Evolutionary conservation across 2,797 vertebrate species (phyloP).

Genomic region (Crypturellus tataupa): DNA sequence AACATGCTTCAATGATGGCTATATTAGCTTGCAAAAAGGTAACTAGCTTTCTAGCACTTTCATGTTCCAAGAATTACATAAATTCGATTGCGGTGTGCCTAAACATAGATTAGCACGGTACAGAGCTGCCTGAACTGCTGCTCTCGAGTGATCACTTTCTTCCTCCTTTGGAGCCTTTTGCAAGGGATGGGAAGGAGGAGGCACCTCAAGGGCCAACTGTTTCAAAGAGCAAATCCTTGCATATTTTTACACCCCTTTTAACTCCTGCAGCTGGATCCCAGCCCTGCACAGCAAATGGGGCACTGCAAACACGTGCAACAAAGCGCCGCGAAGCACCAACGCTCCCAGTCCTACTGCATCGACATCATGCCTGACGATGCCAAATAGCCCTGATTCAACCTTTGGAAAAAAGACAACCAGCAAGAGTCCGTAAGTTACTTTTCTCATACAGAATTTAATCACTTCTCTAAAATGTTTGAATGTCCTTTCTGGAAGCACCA

Average conservation of each 20-base stretch:
- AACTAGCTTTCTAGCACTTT: constrained; percentile 47
- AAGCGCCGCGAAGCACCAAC: fast-evolving
- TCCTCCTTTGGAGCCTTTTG: background rate
- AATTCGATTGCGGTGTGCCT: background rate
- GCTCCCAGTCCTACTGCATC: fast-evolving
- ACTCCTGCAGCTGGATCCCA: fast-evolving
- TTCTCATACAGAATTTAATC: background rate
- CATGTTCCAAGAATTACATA: constrained; percentile 53
- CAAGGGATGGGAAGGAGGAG: background rate
- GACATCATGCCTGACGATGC: fast-evolving
- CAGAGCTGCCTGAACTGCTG: background rate
- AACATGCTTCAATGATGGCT: constrained; percentile 48
- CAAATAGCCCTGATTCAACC: background rate
- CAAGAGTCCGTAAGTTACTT: background rate
- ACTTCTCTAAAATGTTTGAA: background rate
- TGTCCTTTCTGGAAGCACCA: background rate
- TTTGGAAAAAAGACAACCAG: background rate
- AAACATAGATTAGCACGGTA: background rate
- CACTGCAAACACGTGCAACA: background rate
- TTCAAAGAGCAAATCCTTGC: background rate
- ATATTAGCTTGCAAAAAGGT: constrained; percentile 41
- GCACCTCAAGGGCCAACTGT: background rate
- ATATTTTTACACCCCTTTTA: background rate
- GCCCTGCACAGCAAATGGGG: background rate
- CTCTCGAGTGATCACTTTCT: background rate